Evolutionary conservation across 37 sponge, comb jelly and placozoan species (phyloP).

Genomic region (Mnemiopsis leidyi): DNA sequence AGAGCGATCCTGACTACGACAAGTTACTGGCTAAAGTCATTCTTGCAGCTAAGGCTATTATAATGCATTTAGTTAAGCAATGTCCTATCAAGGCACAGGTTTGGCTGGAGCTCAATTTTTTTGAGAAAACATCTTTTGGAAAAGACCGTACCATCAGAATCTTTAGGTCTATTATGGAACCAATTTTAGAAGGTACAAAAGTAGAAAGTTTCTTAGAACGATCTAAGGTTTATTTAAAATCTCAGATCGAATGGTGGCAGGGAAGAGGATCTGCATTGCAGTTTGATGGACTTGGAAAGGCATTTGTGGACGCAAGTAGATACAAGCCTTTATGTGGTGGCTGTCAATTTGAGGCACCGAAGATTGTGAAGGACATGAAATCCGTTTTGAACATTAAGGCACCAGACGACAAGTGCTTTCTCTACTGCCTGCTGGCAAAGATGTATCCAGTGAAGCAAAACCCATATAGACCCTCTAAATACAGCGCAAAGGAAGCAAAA

Average conservation of each 20-base stretch:
- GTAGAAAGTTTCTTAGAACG: background rate
- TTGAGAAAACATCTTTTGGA: background rate
- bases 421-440: slow-evolving; percentile 53
- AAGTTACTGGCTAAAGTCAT: background rate
- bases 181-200: background rate
- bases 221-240: background rate
- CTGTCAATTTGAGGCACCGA: background rate
- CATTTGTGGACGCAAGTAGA: background rate
- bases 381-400: slow-evolving; percentile 26
- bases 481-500: background rate
- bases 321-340: slow-evolving; percentile 9
- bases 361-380: slow-evolving; percentile 52
- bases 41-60: background rate
- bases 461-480: background rate
- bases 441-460: background rate
- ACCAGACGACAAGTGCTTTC: slow-evolving; percentile 22
- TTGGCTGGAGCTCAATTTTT: background rate
- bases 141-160: background rate
- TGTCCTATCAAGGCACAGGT: slow-evolving; percentile 31
- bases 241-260: background rate
- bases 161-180: slow-evolving; percentile 21
- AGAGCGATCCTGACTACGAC: background rate
- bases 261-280: slow-evolving; percentile 32
- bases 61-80: background rate
- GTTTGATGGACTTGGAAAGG: background rate